A percentile compares a stretch with the other conserved stretches of the same genome.
Evolutionary conservation across 2,888 invertebrate species (phyloP).

Genomic region (Tryphoninae sp.): DNA sequence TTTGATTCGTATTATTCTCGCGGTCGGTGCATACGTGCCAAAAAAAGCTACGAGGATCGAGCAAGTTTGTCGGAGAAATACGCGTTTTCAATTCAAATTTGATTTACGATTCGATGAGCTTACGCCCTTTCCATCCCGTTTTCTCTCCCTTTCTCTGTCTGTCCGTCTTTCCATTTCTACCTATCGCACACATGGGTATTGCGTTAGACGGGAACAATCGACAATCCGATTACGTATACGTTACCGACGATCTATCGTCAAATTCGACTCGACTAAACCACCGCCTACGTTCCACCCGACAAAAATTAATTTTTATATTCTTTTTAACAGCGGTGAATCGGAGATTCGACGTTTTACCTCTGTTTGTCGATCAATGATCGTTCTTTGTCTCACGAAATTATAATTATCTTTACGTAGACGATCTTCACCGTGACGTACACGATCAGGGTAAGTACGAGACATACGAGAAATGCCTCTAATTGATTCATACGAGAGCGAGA

Average conservation of each 20-base stretch:
- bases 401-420: slow-evolving; percentile 54
- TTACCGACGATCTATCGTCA: background rate
- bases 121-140: background rate
- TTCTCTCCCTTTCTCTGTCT: slow-evolving; percentile 18
- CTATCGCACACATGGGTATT: background rate
- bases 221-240: slow-evolving; percentile 21
- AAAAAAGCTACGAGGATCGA: background rate
- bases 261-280: slow-evolving; percentile 8
- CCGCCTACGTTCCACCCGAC: background rate
- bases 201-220: slow-evolving; percentile 22
- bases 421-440: slow-evolving; percentile 57
- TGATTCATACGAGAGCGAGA: slow-evolving; percentile 56
- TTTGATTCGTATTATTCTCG: background rate
- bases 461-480: slow-evolving; percentile 47
- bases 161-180: background rate
- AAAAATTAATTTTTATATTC: background rate
- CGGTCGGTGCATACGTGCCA: background rate
- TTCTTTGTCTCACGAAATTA: slow-evolving; percentile 46
- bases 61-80: slow-evolving; percentile 39
- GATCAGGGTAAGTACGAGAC: slow-evolving; percentile 52
- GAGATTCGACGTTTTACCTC: background rate
- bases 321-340: background rate
- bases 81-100: slow-evolving; percentile 43
- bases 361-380: background rate
- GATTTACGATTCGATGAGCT: slow-evolving; percentile 42